Percentiles rank a stretch among this genome's conserved stretches.
Conservation (phyloP, 1,140 invertebrate species). For the Drosophila eugracilis region DNA sequence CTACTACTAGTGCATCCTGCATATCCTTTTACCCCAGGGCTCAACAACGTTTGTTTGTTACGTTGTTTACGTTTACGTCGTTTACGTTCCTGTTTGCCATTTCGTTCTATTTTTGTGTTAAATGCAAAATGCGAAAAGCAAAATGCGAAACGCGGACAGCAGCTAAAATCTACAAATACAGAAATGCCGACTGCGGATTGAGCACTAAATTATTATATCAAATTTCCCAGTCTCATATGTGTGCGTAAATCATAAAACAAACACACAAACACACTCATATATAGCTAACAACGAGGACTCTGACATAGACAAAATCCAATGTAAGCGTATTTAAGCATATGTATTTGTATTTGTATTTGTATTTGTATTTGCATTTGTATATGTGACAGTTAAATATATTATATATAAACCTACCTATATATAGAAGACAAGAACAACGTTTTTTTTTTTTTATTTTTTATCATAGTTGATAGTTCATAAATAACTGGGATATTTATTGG, state of each 20-base stretch:
- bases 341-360: conserved; percentile 43
- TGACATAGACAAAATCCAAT: conserved; percentile 46
- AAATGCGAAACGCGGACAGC: conserved; percentile 3
- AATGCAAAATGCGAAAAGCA: conserved; percentile 20
- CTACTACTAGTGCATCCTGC: conserved; percentile 57
- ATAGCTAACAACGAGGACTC: no score
- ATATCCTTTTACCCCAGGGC: conserved; percentile 48
- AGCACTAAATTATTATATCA: conserved; percentile 49
- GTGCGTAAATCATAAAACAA: conserved; percentile 74
- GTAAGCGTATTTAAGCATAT: conserved; percentile 67
- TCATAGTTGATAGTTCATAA: conserved; percentile 72
- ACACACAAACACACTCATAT: no score
- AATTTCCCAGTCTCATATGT: conserved; percentile 43
- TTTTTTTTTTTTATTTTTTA: conserved; percentile 59
- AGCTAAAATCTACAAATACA: background rate
- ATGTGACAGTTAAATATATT: conserved; percentile 40
- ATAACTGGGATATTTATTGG: conserved; percentile 71
- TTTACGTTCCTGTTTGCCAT: no score
- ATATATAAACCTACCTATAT: conserved; percentile 26
- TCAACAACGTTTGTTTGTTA: conserved; percentile 46
- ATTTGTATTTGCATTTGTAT: conserved; percentile 41
- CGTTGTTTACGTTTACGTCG: conserved; percentile 37
- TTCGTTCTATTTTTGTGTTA: conserved; percentile 49
- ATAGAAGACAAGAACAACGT: conserved; percentile 4
- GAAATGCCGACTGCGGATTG: conserved; percentile 41